These are phyloP conservation scores for Octopus bimaculoides DNA, from an alignment of 1,140 invertebrate genomes.

Conservation along the genomic window DNA sequence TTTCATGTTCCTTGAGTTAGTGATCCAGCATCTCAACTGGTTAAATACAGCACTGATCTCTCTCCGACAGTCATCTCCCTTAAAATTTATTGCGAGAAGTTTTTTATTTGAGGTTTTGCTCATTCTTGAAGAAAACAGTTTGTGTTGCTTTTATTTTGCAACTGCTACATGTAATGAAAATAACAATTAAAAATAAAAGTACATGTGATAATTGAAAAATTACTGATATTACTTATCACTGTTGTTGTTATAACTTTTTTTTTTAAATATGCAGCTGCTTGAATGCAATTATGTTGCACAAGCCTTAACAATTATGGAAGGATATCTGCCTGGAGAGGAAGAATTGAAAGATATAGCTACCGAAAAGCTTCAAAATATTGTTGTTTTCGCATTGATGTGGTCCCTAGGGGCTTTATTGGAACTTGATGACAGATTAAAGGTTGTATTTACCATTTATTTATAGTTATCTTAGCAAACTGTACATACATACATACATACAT, in stretches of 20 bases:
- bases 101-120: too few relatives aligned
- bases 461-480: background rate
- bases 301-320: background rate
- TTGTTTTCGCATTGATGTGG: conserved; percentile 81
- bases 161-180: too few relatives aligned
- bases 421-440: conserved; percentile 72
- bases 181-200: too few relatives aligned
- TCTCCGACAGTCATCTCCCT: too few relatives aligned
- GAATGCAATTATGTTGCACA: background rate
- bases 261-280: background rate
- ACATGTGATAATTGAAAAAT: too few relatives aligned
- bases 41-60: too few relatives aligned
- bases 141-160: too few relatives aligned
- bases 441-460: background rate
- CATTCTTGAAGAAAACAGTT: too few relatives aligned
- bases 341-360: conserved; percentile 50
- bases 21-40: too few relatives aligned
- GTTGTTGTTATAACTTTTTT: background rate
- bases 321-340: conserved; percentile 31
- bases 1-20: too few relatives aligned
- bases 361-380: conserved; percentile 49
- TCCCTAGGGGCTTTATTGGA: conserved; percentile 87
- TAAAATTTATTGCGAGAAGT: too few relatives aligned
- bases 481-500: background rate
- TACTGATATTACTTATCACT: too few relatives aligned